Conservation (phyloP, 2,797 vertebrate species). For the Halcyon badia region DNA sequence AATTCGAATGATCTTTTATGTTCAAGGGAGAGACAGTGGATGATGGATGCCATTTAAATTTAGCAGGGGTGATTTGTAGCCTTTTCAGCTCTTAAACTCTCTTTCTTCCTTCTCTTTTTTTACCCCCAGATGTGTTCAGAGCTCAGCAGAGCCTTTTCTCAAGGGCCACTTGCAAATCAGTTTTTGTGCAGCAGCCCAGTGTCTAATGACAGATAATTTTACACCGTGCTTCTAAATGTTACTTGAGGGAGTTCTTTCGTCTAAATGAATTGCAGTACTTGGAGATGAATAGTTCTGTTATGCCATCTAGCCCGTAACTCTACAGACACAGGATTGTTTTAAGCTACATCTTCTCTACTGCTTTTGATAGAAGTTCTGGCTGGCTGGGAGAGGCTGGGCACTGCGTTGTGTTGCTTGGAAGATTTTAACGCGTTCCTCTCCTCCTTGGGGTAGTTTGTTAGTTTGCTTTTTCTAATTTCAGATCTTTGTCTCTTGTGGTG, state of each 20-base stretch:
- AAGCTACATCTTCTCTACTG: neutral
- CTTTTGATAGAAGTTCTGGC: neutral
- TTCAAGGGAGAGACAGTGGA: neutral
- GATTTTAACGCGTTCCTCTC: neutral
- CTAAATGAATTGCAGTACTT: slow-evolving; percentile 10
- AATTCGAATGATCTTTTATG: neutral
- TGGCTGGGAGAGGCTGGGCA: neutral
- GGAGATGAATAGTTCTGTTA: slow-evolving; percentile 24
- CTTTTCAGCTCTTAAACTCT: neutral
- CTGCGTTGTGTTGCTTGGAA: neutral
- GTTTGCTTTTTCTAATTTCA: neutral
- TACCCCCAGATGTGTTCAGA: neutral
- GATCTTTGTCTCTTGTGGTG: neutral
- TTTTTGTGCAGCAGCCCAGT: slow-evolving; percentile 19
- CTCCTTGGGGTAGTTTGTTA: neutral
- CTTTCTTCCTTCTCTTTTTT: neutral
- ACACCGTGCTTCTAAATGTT: neutral
- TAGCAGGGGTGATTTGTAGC: neutral
- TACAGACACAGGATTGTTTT: neutral
- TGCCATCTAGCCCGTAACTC: neutral
- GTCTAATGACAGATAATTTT: slow-evolving; percentile 21
- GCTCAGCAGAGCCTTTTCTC: slow-evolving; percentile 12
- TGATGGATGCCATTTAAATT: neutral
- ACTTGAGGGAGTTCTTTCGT: slow-evolving; percentile 34
- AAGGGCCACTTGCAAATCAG: neutral